These are phyloP conservation scores for Drosophila monieri DNA, from an alignment of 2,888 invertebrate genomes.

Conservation along the genomic window DNA sequence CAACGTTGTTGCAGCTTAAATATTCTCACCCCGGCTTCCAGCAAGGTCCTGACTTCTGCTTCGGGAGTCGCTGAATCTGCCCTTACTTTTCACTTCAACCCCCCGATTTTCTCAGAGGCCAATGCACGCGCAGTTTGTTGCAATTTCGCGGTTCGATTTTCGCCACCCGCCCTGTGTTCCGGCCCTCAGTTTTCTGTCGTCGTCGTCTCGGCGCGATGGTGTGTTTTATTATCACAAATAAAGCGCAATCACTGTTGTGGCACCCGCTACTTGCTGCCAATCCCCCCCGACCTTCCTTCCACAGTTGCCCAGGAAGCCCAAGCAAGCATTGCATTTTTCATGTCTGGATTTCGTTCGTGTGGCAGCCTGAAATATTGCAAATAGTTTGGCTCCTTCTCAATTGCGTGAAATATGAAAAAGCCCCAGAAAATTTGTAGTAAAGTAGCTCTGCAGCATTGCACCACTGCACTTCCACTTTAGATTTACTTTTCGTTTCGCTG, in stretches of 20 bases:
- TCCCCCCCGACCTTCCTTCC: constrained; percentile 13
- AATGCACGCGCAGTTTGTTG: constrained; percentile 75
- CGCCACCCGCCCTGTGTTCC: constrained; percentile 24
- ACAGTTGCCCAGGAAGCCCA: constrained; percentile 8
- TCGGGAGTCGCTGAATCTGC: constrained; percentile 23
- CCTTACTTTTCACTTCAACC: constrained; percentile 10
- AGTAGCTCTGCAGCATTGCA: constrained; percentile 8
- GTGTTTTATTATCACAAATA: constrained; percentile 81
- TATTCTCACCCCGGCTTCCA: constrained; percentile 62
- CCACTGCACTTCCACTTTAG: constrained; percentile 30
- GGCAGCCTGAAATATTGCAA: constrained; percentile 75
- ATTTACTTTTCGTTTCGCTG: constrained; percentile 50
- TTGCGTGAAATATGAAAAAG: constrained; percentile 65
- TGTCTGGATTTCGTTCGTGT: constrained; percentile 61
- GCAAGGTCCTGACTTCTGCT: constrained; percentile 69
- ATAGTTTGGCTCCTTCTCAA: constrained; percentile 75
- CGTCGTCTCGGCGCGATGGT: constrained; percentile 66
- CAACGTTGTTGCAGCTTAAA: constrained; percentile 74
- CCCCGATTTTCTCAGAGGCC: constrained; percentile 52
- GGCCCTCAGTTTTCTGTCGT: constrained; percentile 9
- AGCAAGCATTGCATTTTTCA: constrained; percentile 40
- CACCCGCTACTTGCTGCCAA: constrained; percentile 53
- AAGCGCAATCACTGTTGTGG: constrained; percentile 80
- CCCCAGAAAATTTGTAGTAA: constrained; percentile 38
- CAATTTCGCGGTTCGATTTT: constrained; percentile 76